Base-by-base conservation (phyloP, 2,113 vertebrate genomes). In the Thermophis baileyi region DNA sequence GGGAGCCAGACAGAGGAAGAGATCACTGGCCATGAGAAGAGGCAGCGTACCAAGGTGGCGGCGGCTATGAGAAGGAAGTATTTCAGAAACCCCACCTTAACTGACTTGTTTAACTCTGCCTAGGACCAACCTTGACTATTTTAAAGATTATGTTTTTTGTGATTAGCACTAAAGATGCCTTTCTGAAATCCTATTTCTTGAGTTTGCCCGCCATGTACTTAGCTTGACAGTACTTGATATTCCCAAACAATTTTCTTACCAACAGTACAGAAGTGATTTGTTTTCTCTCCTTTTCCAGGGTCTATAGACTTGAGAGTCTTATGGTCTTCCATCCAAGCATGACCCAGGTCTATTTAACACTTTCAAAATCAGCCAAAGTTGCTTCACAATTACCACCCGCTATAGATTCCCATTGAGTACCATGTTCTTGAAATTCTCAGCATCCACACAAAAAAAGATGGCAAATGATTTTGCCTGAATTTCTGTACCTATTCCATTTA, bases 311-410 rank as follows among this genome's bases (percentile, higher is more conserved):
- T 40, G 3, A 81, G 18, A 22, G 30, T 40, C 74, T 9, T 81
- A 20, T 81, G 35, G 35, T 81, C 74, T 81, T 81, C 74, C 69
- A 81, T 81, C 6, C 18, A 81, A 81, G 35, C 18, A 81, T 44
- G 6, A 22, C 74, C 35, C 18, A 44, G 35, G 6, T 81, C 74
- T 22, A 40, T 20, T 81, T 22, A 81, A 9, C 35, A 40, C 40
- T 81, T 81, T 81, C 74, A 81, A 81, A 81, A 81, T 81, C 35
- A 81, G n/a, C 74, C 74, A 44, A 40, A 81, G 3, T 1, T 81
- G 35, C 6, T 40, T 81, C 74, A 81, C 74, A 81, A 98, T 99
- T 93, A 97, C 99, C 88, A 98, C 97, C 7, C 98, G 99, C 96
- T 98, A 99, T 22, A 35, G 18, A 40, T 55, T 30, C n/a, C 3